phyloP scores from a whole-genome alignment of 1,140 invertebrate genomes.

The Procambarus clarkii region DNA sequence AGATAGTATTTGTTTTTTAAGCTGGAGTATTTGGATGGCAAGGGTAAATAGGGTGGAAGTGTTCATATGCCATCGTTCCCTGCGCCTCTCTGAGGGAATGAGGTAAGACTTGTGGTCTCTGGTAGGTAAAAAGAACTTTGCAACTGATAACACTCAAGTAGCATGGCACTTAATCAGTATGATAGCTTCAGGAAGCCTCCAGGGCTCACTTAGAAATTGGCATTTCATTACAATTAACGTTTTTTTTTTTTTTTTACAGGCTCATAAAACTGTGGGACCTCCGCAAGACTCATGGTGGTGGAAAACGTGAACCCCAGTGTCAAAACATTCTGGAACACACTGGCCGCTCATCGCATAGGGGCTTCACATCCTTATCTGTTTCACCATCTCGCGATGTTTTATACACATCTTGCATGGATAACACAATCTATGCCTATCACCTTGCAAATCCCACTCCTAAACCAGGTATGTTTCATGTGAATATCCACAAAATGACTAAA shows the following conservation, averaged over 20 bases:
- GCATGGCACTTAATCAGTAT: too few species aligned
- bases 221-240: neutral
- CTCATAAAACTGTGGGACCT: slow-evolving; percentile 92
- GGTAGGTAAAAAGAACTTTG: too few species aligned
- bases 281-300: slow-evolving; percentile 85
- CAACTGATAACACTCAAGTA: too few species aligned
- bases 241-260: slow-evolving; percentile 67
- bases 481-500: neutral
- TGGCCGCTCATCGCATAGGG: slow-evolving; percentile 82
- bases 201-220: too few species aligned
- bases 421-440: slow-evolving; percentile 90
- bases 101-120: too few species aligned
- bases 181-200: too few species aligned
- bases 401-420: slow-evolving; percentile 91
- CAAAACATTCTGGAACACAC: slow-evolving; percentile 84
- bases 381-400: slow-evolving; percentile 83
- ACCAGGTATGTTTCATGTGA: slow-evolving; percentile 50
- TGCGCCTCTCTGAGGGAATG: too few species aligned
- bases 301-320: slow-evolving; percentile 83
- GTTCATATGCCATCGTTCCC: neutral
- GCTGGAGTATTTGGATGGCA: neutral
- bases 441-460: slow-evolving; percentile 81
- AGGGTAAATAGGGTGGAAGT: neutral
- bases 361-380: slow-evolving; percentile 87
- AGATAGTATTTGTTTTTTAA: neutral